A percentile compares a stretch with the other conserved stretches of the same genome.
phyloP scores from a whole-genome alignment of 2,113 vertebrate genomes.

The Rana temporaria region DNA sequence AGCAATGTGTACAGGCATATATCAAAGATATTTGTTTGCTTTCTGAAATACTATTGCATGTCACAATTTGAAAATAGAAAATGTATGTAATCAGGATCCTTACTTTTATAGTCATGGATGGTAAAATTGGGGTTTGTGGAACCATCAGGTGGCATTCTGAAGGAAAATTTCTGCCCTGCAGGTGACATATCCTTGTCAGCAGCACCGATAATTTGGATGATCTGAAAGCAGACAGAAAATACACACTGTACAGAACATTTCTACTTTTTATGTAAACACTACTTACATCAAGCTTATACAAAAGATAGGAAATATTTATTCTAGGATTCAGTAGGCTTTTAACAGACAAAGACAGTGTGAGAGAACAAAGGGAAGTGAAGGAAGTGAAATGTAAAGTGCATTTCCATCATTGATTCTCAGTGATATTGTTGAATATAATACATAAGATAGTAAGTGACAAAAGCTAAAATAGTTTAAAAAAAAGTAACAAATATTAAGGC shows the following conservation, averaged over 20 bases:
- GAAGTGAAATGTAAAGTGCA: neutral
- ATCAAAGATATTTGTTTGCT: conserved; percentile 14
- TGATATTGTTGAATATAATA: neutral
- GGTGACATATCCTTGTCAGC: conserved; percentile 87
- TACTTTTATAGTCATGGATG: conserved; percentile 94
- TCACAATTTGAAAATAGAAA: conserved; percentile 32
- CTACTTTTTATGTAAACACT: conserved; percentile 38
- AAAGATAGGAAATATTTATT: conserved; percentile 9
- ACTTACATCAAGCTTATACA: neutral
- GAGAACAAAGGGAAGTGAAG: neutral
- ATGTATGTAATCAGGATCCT: conserved; percentile 65
- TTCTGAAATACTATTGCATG: conserved; percentile 12
- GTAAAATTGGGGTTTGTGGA: conserved; percentile 92
- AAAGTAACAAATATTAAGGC: too few relatives aligned
- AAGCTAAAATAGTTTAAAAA: too few relatives aligned
- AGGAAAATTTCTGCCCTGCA: conserved; percentile 90
- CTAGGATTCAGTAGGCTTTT: conserved; percentile 26
- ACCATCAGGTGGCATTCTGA: conserved; percentile 84
- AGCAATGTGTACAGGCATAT: neutral
- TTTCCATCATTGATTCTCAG: neutral
- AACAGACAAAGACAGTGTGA: neutral
- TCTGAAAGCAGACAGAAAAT: conserved; percentile 75
- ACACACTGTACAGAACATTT: conserved; percentile 21
- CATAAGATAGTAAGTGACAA: neutral
- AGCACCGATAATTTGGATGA: conserved; percentile 90